These are phyloP conservation scores for Piezodorus guildinii DNA, from an alignment of 1,140 invertebrate genomes.

Conservation along the genomic window DNA sequence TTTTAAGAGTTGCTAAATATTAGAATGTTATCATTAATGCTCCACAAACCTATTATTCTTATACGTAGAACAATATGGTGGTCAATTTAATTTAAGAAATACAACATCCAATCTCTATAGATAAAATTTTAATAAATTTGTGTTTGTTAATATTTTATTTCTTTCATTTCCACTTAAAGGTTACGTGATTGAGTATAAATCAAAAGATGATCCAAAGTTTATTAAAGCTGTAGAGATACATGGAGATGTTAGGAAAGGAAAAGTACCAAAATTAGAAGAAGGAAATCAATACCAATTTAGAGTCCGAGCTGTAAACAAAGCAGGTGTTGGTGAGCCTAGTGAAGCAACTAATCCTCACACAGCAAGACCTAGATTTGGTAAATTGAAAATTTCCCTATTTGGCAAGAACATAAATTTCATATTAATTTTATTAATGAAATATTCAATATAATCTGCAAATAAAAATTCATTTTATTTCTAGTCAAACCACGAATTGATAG, in stretches of 20 bases:
- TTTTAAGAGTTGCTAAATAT: no score
- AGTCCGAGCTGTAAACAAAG: constrained; percentile 89
- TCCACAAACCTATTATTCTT: no score
- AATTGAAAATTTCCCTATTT: constrained; percentile 38
- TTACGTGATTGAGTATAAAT: constrained; percentile 83
- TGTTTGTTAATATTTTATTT: constrained; percentile 13
- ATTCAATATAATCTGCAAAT: constrained; percentile 20
- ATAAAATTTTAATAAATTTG: neutral
- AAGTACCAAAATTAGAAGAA: constrained; percentile 79
- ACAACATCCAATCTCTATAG: neutral
- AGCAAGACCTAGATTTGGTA: constrained; percentile 84
- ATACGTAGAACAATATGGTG: no score
- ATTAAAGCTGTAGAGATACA: constrained; percentile 62
- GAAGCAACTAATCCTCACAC: constrained; percentile 88
- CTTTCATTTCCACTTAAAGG: constrained; percentile 36
- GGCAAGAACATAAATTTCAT: neutral
- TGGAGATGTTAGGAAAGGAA: constrained; percentile 65
- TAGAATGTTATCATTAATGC: no score
- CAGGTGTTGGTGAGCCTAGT: constrained; percentile 87
- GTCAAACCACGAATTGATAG: constrained; percentile 88
- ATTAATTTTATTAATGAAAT: neutral
- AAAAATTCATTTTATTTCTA: constrained; percentile 35
- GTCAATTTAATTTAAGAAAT: neutral
- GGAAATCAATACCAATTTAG: constrained; percentile 94
- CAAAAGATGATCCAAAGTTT: constrained; percentile 53